Evolutionary conservation across 2,888 invertebrate species (phyloP), one percentile per base, ranked within the genome.

Genomic region (Drosophila tripunctata): DNA sequence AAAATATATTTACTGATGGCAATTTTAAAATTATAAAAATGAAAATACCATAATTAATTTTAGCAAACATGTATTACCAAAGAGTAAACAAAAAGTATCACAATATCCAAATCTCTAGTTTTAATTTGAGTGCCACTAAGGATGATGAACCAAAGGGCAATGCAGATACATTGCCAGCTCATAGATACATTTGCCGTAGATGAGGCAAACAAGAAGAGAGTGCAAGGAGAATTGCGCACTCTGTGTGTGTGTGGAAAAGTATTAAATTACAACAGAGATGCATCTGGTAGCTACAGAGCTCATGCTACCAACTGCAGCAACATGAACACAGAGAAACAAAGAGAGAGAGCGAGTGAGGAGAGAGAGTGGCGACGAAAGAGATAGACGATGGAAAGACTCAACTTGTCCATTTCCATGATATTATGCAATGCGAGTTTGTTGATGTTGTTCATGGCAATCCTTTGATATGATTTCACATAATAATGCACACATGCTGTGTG

Each of bases 381-480:
- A 38, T 8, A 43, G 52, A 51, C 51, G 50, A 35, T 19, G 27
- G n/a, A 36, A 24, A 14, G 40, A 55, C 47, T 56, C 22, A 27
- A 22, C 48, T 60, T 56, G 54, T 63, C 33, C 62, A 44, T 50
- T 71, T 58, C 43, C 54, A 58, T 70, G 74, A 75, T 67, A 87
- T 87, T 81, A 81, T 87, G 81, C 81, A 81, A 87, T 80, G 77
- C 22, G 67, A 71, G 72, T 62, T 61, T 67, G 74, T 54, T 74
- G 64, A 48, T 78, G 76, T 62, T 82, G 69, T 67, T 67, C 70
- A 67, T 69, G 67, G 70, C 80, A 84, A 84, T 81, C 81, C 81
- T 87, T 87, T 81, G 81, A 81, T 87, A 82, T 80, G 81, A 77
- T 80, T 80, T 87, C 82, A 75, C 75, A 84, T 87, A 87, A 87